phyloP scores from a whole-genome alignment of 2,888 invertebrate species.

The Glaucopsyche alexis region DNA sequence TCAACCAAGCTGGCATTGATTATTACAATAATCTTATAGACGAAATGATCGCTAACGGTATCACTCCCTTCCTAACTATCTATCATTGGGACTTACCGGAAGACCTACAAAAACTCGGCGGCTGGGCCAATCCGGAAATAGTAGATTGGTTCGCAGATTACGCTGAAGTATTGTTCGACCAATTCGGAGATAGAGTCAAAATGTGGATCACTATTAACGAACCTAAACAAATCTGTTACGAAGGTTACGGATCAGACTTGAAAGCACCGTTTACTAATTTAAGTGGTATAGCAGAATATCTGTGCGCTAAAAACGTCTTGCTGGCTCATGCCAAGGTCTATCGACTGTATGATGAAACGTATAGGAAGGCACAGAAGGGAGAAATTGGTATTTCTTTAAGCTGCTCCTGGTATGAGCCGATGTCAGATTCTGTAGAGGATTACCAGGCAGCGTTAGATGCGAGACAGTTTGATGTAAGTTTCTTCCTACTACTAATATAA shows the following conservation, averaged over 20 bases:
- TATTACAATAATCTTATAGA: constrained; percentile 84
- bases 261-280: constrained; percentile 61
- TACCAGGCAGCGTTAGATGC: constrained; percentile 73
- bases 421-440: constrained; percentile 66
- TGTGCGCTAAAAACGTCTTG: constrained; percentile 73
- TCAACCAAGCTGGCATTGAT: constrained; percentile 82
- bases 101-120: constrained; percentile 77
- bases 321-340: constrained; percentile 79
- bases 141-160: constrained; percentile 74
- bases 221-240: constrained; percentile 63
- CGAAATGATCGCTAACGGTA: constrained; percentile 53
- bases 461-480: constrained; percentile 75
- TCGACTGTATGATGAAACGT: constrained; percentile 65
- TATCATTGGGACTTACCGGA: constrained; percentile 80
- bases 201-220: constrained; percentile 83
- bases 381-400: constrained; percentile 58
- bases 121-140: constrained; percentile 72
- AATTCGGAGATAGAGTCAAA: constrained; percentile 75
- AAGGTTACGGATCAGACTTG: constrained; percentile 67
- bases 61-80: constrained; percentile 81
- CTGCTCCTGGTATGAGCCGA: constrained; percentile 73
- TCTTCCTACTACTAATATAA: neutral
- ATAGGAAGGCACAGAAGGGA: constrained; percentile 54
- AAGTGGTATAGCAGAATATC: constrained; percentile 71
- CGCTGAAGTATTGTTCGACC: constrained; percentile 62